phyloP scores from a whole-genome alignment of 2,113 vertebrate genomes.

The Calonectris borealis region DNA sequence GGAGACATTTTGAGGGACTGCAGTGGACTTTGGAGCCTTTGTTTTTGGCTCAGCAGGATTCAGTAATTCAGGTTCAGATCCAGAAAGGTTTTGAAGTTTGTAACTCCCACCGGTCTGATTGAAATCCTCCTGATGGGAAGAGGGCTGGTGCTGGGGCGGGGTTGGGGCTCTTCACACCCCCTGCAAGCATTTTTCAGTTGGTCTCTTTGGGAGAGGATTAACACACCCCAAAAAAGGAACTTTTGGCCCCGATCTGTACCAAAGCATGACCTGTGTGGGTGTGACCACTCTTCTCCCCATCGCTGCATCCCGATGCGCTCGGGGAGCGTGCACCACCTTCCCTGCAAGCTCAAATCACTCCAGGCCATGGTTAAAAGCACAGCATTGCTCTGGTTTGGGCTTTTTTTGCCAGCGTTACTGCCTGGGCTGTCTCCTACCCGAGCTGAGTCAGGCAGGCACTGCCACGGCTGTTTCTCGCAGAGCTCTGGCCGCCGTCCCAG shows the following conservation, averaged over 20 bases:
- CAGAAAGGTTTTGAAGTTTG: not conserved
- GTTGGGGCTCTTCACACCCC: not conserved
- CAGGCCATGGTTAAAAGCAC: not conserved
- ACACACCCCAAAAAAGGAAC: not conserved
- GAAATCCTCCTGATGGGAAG: not conserved
- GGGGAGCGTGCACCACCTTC: not conserved
- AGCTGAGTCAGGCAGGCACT: not conserved
- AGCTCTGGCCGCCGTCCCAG: not conserved
- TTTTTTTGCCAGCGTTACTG: not conserved
- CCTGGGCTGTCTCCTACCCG: not conserved
- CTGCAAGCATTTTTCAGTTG: not conserved
- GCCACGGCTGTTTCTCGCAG: not conserved
- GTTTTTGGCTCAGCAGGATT: not conserved
- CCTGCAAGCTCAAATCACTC: not conserved
- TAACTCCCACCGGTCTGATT: not conserved
- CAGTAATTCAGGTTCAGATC: not conserved
- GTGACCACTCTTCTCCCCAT: not conserved
- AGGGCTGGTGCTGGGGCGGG: not conserved
- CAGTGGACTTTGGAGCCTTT: not conserved
- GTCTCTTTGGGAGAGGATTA: not conserved
- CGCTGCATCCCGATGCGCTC: rapidly evolving
- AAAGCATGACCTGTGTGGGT: too few relatives aligned
- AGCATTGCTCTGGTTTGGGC: not conserved
- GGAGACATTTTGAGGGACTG: not conserved
- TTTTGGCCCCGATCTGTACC: not conserved